Base-by-base conservation (phyloP, 1,140 invertebrate genomes). In the Vanessa atalanta region DNA sequence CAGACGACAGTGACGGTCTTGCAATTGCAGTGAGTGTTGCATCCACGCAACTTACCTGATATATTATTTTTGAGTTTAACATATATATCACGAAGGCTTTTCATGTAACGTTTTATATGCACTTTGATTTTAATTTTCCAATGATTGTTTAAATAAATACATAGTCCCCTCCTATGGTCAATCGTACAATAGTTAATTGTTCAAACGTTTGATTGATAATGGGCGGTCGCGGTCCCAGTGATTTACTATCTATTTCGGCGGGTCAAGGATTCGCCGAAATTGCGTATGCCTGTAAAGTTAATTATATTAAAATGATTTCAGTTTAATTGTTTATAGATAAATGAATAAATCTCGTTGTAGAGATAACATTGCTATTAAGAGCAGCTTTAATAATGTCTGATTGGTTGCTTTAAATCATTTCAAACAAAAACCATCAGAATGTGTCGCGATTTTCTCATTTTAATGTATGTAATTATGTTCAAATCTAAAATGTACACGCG, bases 11-110 rank as follows among this genome's bases (percentile, higher is more conserved):
- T 85, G 47, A 74, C 69, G 57, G 83, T 83, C 20, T 72, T 83
- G 16, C 80, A 83, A 37, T 23, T 75, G 64, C 73, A 64, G 83
- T 85, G 61, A 85, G 83, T 77, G 26, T 14, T 57, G 20, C 11
- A n/a, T 15, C 7, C 37, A 43, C 37, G 6, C 37, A 43, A 31
- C 26, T 1, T 31, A 31, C 26, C 26, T 31, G 26, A 31, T 31
- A 31, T 6, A 31, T 31, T 31, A 3, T 1, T 31, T 31, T 31
- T 31, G 26, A 31, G 26, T 31, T 37, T 37, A 7, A 37, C 7
- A 43, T 1, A 0, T 43, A 43, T 43, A 43, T 43, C 7, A 43
- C 1, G 37, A 43, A 43, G 37, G 9, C 9, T 31, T 31, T 31
- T 31, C 26, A 6, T 43, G 8, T 43, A 43, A 9, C 8, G 37